Conservation (phyloP, 2,797 vertebrate genomes). For the Poecilia wingei region DNA sequence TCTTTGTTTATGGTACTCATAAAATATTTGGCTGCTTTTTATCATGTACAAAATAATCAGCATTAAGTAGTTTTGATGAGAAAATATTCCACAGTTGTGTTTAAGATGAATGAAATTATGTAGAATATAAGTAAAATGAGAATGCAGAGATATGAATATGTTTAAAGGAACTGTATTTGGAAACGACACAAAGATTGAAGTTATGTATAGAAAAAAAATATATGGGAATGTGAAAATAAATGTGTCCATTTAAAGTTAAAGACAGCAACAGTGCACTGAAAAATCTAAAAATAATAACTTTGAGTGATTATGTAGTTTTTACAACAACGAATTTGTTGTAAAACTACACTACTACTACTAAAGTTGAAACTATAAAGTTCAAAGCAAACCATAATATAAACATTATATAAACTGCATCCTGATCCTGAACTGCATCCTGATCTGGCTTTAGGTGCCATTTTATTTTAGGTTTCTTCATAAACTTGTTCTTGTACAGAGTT, state of each 20-base stretch:
- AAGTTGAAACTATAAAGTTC: neutral
- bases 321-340: no score
- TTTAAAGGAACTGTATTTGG: neutral
- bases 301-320: no score
- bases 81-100: neutral
- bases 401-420: neutral
- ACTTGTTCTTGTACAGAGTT: neutral
- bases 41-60: neutral
- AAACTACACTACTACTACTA: neutral
- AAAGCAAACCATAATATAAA: neutral
- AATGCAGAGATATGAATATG: neutral
- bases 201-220: neutral
- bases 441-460: neutral
- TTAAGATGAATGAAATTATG: neutral
- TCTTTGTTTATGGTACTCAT: neutral
- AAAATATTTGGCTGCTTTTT: neutral
- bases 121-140: neutral
- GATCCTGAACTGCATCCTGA: neutral
- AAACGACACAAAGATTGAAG: neutral
- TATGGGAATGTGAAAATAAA: neutral
- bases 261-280: neutral
- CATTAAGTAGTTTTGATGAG: neutral
- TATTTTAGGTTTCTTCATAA: neutral
- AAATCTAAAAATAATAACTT: no score
- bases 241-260: neutral